phyloP scores from a whole-genome alignment of 2,113 vertebrate genomes.

The Solea solea region DNA sequence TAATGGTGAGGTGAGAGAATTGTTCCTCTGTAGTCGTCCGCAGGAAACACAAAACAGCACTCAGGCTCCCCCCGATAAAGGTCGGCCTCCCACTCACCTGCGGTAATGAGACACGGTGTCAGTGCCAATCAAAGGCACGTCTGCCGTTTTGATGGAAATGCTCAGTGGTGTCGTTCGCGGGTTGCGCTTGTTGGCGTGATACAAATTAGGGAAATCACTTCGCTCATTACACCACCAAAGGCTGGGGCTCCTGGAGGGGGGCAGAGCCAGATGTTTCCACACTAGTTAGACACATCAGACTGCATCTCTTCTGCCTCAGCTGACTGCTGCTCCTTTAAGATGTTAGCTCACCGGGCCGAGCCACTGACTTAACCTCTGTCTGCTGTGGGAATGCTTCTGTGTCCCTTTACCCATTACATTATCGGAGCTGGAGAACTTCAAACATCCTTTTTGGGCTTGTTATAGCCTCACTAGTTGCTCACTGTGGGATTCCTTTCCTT shows the following conservation, averaged over 20 bases:
- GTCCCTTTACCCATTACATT: constrained; percentile 52
- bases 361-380: constrained; percentile 66
- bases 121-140: constrained; percentile 81
- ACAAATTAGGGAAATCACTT: constrained; percentile 82
- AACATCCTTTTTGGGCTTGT: constrained; percentile 31
- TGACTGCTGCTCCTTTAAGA: constrained; percentile 73
- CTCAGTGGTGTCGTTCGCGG: constrained; percentile 67
- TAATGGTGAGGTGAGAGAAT: constrained; percentile 76
- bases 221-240: constrained; percentile 78
- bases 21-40: constrained; percentile 84
- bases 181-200: constrained; percentile 60
- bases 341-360: constrained; percentile 54
- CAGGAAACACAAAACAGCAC: constrained; percentile 88
- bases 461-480: constrained; percentile 29
- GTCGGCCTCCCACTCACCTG: constrained; percentile 84
- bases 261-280: constrained; percentile 72
- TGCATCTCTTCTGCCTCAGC: constrained; percentile 69
- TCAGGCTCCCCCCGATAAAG: constrained; percentile 85
- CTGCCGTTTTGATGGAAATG: constrained; percentile 76
- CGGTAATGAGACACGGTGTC: constrained; percentile 90
- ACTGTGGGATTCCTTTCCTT: constrained; percentile 12
- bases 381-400: constrained; percentile 44
- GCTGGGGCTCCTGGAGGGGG: constrained; percentile 69
- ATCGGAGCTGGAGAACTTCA: constrained; percentile 23
- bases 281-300: constrained; percentile 76